phyloP scores from a whole-genome alignment of 2,797 vertebrate genomes.

The Hyperoplus immaculatus region DNA sequence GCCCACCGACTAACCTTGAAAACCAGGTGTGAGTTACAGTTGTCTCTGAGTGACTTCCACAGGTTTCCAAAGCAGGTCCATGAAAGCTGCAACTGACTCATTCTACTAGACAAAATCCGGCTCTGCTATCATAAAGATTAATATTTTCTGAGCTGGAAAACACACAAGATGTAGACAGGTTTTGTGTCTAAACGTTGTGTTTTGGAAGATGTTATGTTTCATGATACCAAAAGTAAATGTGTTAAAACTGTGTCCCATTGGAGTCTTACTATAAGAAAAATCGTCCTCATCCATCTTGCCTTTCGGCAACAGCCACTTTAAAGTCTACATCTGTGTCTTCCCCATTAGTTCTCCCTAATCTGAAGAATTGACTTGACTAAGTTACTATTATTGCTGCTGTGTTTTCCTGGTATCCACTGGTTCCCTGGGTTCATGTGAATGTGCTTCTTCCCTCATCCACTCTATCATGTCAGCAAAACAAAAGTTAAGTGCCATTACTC shows the following conservation, averaged over 20 bases:
- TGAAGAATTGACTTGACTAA: slow-evolving; percentile 26
- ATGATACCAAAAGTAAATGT: slow-evolving; percentile 17
- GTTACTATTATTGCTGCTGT: slow-evolving; percentile 28
- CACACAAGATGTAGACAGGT: neutral
- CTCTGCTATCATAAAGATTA: slow-evolving; percentile 48
- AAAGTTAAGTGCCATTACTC: slow-evolving; percentile 39
- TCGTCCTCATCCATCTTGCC: slow-evolving; percentile 55
- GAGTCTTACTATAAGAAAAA: slow-evolving; percentile 15
- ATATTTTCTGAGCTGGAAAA: slow-evolving; percentile 45
- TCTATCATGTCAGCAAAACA: slow-evolving; percentile 28
- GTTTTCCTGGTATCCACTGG: slow-evolving; percentile 33
- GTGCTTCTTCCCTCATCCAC: slow-evolving; percentile 27
- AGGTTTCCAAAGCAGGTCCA: slow-evolving; percentile 47
- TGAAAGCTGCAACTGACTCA: slow-evolving; percentile 59
- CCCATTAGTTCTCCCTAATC: slow-evolving; percentile 28
- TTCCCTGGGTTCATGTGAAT: slow-evolving; percentile 8
- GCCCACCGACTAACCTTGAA: slow-evolving; percentile 42
- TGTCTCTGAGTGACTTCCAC: slow-evolving; percentile 36
- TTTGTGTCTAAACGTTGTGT: slow-evolving; percentile 34
- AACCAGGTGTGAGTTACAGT: slow-evolving; percentile 49
- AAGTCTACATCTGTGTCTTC: slow-evolving; percentile 33
- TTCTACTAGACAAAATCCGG: slow-evolving; percentile 33
- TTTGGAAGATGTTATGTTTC: slow-evolving; percentile 28
- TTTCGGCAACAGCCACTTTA: slow-evolving; percentile 44
- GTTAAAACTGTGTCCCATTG: slow-evolving; percentile 26